A percentile compares a stretch with the other conserved stretches of the same genome.
Evolutionary conservation across 2,888 invertebrate species (phyloP).

Genomic region (Chrysina gloriosa): DNA sequence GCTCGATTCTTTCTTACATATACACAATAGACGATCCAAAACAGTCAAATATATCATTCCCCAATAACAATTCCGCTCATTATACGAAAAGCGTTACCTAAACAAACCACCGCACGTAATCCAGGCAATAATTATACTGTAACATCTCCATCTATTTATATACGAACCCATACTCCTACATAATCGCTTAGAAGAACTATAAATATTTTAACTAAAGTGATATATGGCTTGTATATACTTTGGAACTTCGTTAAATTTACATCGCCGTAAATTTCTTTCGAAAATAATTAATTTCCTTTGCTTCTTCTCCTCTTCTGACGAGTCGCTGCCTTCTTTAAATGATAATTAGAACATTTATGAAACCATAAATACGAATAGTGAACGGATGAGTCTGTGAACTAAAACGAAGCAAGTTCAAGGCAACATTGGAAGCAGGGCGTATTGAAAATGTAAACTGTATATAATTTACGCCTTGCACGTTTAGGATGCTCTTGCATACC

Average conservation of each 20-base stretch:
- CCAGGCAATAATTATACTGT: slow-evolving; percentile 14
- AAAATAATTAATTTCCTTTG: slow-evolving; percentile 33
- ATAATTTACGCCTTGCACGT: too few relatives aligned
- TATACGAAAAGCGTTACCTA: slow-evolving; percentile 2
- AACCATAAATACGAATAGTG: slow-evolving; percentile 20
- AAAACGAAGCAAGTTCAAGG: too few relatives aligned
- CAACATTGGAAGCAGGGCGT: too few relatives aligned
- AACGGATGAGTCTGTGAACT: too few relatives aligned
- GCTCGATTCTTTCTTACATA: background rate
- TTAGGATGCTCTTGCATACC: too few relatives aligned
- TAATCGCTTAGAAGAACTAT: slow-evolving; percentile 30
- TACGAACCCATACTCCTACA: slow-evolving; percentile 2
- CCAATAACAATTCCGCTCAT: slow-evolving; percentile 6
- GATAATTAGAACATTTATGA: slow-evolving; percentile 31
- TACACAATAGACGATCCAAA: background rate
- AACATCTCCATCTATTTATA: slow-evolving; percentile 36
- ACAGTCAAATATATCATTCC: slow-evolving; percentile 7
- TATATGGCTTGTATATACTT: slow-evolving; percentile 34
- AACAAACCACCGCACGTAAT: slow-evolving; percentile 17
- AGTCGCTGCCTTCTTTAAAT: background rate
- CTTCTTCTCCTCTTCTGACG: background rate
- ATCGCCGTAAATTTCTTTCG: slow-evolving; percentile 31
- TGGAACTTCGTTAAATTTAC: slow-evolving; percentile 37
- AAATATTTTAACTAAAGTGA: slow-evolving; percentile 36
- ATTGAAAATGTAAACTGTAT: too few relatives aligned